Base-by-base conservation (phyloP, 2,888 invertebrate genomes). In the Cheilosia soror region DNA sequence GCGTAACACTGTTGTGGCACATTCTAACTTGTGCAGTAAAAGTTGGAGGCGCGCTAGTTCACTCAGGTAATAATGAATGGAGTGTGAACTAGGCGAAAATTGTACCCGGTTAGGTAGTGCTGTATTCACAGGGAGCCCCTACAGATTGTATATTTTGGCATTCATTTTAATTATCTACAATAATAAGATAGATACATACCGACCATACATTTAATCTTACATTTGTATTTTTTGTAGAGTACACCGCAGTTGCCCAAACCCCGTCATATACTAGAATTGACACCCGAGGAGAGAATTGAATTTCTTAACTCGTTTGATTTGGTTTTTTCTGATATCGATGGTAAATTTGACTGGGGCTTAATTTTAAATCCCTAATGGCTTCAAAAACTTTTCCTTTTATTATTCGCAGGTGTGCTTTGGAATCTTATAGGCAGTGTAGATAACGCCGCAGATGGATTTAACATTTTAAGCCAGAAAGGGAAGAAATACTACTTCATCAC, bases 311-410 rank as follows among this genome's bases (percentile, higher is more conserved):
- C 93, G 7, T 93, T 94, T 85, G 94, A 95, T 88, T 92, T 91
- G 63, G 93, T 94, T 53, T 90, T 94, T 73, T 93, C 94, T 25
- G 95, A 95, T 88, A 94, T 94, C 89, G 95, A 95, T 90, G 95
- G 94, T 93, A 90, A 90, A 89, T 37, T 13, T 37, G 25, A 27
- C 6, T 47, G 6, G 4, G 5, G 3, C 57, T 40, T 37, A 2
- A 5, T 6, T 7, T 57, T 3, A 1, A 47, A 47, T 9, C 29
- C 1, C 7, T 51, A 40, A 53, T n/a, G 27, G 25, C 9, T 31
- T 27, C 11, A 5, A 0, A 5, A 0, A 5, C 29, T n/a, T 2
- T 11, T 4, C 6, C 5, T 15, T 47, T 4, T 20, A 4, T n/a
- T 44, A 49, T 76, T 71, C 7, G 20, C 15, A 93, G 93, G 94